Evolutionary conservation across 2,888 invertebrate genomes (phyloP).

Genomic region (Cordylochernes scorpioides): DNA sequence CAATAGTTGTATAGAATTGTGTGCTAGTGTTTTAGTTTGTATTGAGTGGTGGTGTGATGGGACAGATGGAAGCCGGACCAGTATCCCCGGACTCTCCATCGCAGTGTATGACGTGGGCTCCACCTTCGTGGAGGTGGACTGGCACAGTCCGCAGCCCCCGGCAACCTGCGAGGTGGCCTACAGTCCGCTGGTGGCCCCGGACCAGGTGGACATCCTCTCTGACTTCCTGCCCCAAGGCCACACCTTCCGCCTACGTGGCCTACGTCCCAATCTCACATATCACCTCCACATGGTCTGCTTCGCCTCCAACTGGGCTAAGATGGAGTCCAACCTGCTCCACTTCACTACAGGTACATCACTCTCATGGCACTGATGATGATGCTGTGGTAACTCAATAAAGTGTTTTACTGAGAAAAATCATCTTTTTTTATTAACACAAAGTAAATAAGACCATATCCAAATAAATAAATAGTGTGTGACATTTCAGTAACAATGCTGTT

Average conservation of each 20-base stretch:
- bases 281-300: slow-evolving; percentile 11
- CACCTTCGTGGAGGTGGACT: slow-evolving; percentile 9
- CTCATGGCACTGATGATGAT: too few relatives aligned
- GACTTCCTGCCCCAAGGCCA: slow-evolving; percentile 6
- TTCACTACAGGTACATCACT: slow-evolving; percentile 12
- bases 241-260: slow-evolving; percentile 5
- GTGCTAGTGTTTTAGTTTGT: too few relatives aligned
- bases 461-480: too few relatives aligned
- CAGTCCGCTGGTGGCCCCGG: slow-evolving; percentile 7
- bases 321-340: slow-evolving; percentile 8
- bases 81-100: slow-evolving; percentile 5
- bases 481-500: too few relatives aligned
- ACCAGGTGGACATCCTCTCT: slow-evolving; percentile 9
- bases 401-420: too few relatives aligned
- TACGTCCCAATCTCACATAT: slow-evolving; percentile 10
- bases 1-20: too few relatives aligned
- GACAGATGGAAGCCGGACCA: too few relatives aligned
- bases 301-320: slow-evolving; percentile 7
- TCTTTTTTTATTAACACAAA: too few relatives aligned
- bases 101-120: slow-evolving; percentile 9
- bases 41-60: too few relatives aligned
- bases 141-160: slow-evolving; percentile 5
- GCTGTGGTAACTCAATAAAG: too few relatives aligned
- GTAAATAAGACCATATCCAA: too few relatives aligned
- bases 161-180: slow-evolving; percentile 8